These are phyloP conservation scores for Coracopsis vasa DNA, from an alignment of 2,113 vertebrate species.

Conservation along the genomic window DNA sequence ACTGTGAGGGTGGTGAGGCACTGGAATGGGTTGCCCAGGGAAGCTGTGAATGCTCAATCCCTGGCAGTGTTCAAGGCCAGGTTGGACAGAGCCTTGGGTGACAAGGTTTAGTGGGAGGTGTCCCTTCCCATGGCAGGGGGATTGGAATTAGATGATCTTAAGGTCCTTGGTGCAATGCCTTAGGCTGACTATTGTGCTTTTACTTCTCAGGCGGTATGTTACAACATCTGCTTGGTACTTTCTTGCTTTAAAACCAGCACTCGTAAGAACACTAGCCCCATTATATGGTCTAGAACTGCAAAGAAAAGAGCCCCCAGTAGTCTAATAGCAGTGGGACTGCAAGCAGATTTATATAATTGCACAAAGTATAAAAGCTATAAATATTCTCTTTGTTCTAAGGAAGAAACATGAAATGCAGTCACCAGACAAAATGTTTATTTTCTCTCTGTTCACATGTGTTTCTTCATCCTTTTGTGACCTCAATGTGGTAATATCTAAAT, in stretches of 20 bases:
- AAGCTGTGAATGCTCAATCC: too few relatives aligned
- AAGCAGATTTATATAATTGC: not conserved
- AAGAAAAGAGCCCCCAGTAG: not conserved
- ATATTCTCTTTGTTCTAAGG: not conserved
- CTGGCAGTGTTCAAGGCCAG: too few relatives aligned
- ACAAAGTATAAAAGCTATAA: not conserved
- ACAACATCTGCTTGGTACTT: not conserved
- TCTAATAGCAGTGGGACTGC: not conserved
- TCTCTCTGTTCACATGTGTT: not conserved
- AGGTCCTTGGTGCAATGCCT: not conserved
- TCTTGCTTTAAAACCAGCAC: not conserved
- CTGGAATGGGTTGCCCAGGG: too few relatives aligned
- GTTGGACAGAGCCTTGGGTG: too few relatives aligned
- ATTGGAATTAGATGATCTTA: too few relatives aligned
- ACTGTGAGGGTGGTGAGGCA: too few relatives aligned
- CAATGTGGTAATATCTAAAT: not conserved
- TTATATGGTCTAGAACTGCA: not conserved
- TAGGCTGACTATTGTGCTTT: not conserved
- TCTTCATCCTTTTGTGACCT: constrained; percentile 1
- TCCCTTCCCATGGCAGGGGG: too few relatives aligned
- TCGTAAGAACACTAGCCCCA: not conserved
- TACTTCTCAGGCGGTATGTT: not conserved
- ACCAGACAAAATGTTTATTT: not conserved
- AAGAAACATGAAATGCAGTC: not conserved
- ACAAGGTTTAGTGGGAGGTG: too few relatives aligned